Evolutionary conservation across 2,113 vertebrate genomes (phyloP).

Genomic region (Xenopus laevis): DNA sequence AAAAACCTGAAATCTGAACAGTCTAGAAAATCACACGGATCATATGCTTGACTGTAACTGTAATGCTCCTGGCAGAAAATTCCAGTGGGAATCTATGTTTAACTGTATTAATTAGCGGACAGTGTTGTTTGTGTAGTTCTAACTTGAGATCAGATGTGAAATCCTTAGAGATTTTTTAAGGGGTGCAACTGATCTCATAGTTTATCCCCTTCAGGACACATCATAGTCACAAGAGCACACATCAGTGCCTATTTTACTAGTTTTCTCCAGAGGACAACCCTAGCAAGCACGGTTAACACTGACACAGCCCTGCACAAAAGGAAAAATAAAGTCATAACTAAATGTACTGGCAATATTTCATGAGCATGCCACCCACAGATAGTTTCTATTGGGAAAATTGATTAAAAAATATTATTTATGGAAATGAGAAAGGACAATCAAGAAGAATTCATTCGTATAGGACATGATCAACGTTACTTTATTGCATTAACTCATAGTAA

Average conservation of each 20-base stretch:
- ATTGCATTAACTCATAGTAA: too few relatives aligned
- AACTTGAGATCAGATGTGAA: slow-evolving; percentile 30
- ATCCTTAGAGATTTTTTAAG: slow-evolving; percentile 30
- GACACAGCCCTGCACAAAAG: neutral
- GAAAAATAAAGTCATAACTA: too few relatives aligned
- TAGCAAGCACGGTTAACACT: slow-evolving; percentile 13
- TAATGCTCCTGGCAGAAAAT: neutral
- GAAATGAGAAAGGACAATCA: too few relatives aligned
- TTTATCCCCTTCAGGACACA: slow-evolving; percentile 13
- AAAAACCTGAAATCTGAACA: too few relatives aligned
- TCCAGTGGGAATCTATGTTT: slow-evolving; percentile 1
- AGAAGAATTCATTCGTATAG: too few relatives aligned
- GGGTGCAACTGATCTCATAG: slow-evolving; percentile 34
- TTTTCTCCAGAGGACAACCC: slow-evolving; percentile 11
- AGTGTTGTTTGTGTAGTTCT: slow-evolving; percentile 31
- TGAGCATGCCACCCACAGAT: too few relatives aligned
- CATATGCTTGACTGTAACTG: too few relatives aligned
- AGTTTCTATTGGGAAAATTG: too few relatives aligned
- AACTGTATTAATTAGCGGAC: slow-evolving; percentile 34
- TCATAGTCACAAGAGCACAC: slow-evolving; percentile 31
- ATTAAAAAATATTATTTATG: too few relatives aligned
- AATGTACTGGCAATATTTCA: too few relatives aligned
- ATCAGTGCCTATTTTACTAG: slow-evolving; percentile 37
- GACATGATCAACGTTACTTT: too few relatives aligned
- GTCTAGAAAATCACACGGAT: too few relatives aligned